A percentile compares a stretch with the other conserved stretches of the same genome.
These are phyloP conservation scores for Tachina grossa DNA, from an alignment of 2,888 invertebrate species.

Conservation along the genomic window DNA sequence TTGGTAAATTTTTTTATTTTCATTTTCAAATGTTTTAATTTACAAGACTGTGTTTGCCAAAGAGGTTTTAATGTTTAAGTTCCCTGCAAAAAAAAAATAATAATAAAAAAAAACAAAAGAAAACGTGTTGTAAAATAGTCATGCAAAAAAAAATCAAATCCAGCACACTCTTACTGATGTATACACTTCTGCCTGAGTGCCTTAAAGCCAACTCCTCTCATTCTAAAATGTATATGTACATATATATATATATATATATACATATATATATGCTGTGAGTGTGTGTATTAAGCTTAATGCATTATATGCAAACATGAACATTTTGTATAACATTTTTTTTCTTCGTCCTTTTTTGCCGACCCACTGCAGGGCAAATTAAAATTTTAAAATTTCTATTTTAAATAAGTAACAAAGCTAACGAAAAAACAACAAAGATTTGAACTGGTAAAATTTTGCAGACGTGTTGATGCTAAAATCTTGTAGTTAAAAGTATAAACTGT, in stretches of 20 bases:
- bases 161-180: conserved; percentile 70
- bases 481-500: conserved; percentile 50
- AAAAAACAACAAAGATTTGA: conserved; percentile 31
- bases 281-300: conserved; percentile 68
- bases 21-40: conserved; percentile 64
- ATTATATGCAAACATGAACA: conserved; percentile 68
- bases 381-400: conserved; percentile 76
- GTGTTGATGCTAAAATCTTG: conserved; percentile 77
- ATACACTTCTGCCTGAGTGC: conserved; percentile 69
- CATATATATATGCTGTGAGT: too few species aligned
- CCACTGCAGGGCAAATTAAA: conserved; percentile 76
- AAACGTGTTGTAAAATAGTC: conserved; percentile 57
- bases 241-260: too few species aligned
- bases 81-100: conserved; percentile 39
- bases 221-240: conserved; percentile 20
- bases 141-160: conserved; percentile 39
- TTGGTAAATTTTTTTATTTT: conserved; percentile 13
- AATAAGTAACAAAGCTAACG: conserved; percentile 38
- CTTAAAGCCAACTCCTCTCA: conserved; percentile 51
- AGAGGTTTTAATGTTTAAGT: conserved; percentile 68
- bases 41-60: conserved; percentile 68
- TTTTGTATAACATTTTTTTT: conserved; percentile 23
- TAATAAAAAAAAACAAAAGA: conserved; percentile 20
- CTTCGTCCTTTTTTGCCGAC: not conserved
- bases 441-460: conserved; percentile 34